phyloP scores from a whole-genome alignment of 2,888 invertebrate species.

The Troglohyphantes excavatus region DNA sequence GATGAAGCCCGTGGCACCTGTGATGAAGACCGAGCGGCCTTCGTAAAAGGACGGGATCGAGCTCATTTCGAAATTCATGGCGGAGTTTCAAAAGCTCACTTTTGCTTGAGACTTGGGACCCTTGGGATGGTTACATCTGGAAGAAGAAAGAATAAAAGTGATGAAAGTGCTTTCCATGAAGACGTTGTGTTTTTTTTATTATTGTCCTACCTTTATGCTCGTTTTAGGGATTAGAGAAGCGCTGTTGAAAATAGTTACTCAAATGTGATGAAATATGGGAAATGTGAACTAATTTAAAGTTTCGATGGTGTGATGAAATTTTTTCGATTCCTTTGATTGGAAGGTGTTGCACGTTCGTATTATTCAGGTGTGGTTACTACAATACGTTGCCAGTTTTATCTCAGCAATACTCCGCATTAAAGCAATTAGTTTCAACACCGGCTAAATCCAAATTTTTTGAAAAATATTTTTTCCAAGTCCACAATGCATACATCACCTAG shows the following conservation, averaged over 20 bases:
- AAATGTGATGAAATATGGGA: not conserved
- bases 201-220: not conserved
- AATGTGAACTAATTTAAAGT: too few species aligned
- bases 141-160: not conserved
- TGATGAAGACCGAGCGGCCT: conserved; percentile 90
- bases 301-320: too few species aligned
- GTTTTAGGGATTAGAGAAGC: too few species aligned
- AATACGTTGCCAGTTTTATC: too few species aligned
- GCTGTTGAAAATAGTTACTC: not conserved
- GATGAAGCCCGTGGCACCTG: conserved; percentile 96
- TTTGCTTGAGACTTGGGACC: not conserved
- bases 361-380: too few species aligned
- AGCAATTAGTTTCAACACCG: too few species aligned
- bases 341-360: too few species aligned
- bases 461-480: too few species aligned
- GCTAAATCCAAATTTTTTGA: too few species aligned
- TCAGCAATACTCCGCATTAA: too few species aligned
- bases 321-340: too few species aligned
- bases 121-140: conserved; percentile 5
- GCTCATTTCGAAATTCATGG: conserved; percentile 55
- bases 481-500: too few species aligned
- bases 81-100: conserved; percentile 8
- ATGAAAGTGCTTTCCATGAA: not conserved
- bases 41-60: conserved; percentile 79
- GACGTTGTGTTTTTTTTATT: not conserved